Percentiles rank a stretch among this genome's conserved stretches.
Conservation (phyloP, 2,888 invertebrate genomes). For the Caradrina kadenii region DNA sequence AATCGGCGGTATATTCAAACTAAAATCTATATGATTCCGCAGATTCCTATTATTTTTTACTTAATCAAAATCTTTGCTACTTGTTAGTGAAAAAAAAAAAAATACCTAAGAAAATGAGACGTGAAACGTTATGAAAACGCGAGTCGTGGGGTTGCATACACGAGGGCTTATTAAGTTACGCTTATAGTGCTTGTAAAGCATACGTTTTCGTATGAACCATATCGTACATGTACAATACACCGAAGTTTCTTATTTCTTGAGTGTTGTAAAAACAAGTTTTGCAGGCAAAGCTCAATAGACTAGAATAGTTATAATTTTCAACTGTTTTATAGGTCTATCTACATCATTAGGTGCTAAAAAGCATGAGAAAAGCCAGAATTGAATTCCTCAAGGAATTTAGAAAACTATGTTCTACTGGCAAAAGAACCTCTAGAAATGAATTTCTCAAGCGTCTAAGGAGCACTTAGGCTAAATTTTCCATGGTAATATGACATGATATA, state of each 20-base stretch:
- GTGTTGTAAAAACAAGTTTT: constrained; percentile 7
- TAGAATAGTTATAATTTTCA: background rate
- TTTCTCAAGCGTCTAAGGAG: constrained; percentile 23
- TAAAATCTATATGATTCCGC: background rate
- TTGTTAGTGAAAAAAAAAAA: constrained; percentile 16
- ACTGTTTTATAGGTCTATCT: background rate
- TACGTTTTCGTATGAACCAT: constrained; percentile 16
- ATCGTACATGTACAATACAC: background rate
- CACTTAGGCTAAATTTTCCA: constrained; percentile 28
- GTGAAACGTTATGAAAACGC: constrained; percentile 66
- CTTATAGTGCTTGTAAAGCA: constrained; percentile 65
- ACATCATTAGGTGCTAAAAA: no score
- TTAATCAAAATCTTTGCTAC: constrained; percentile 3
- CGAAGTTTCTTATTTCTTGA: constrained; percentile 8
- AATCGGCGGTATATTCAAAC: background rate
- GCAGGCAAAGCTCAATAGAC: background rate
- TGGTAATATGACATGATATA: constrained; percentile 73
- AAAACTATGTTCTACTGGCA: constrained; percentile 7
- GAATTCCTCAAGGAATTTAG: no score
- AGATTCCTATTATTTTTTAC: background rate
- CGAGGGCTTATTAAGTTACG: constrained; percentile 76
- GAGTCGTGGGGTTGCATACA: constrained; percentile 75
- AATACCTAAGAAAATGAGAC: constrained; percentile 65
- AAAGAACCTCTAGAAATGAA: constrained; percentile 14
- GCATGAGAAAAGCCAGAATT: no score